These are phyloP conservation scores for Ophiothrix spiculata DNA, from an alignment of 35 echinoderm and acorn worm species.

Conservation along the genomic window DNA sequence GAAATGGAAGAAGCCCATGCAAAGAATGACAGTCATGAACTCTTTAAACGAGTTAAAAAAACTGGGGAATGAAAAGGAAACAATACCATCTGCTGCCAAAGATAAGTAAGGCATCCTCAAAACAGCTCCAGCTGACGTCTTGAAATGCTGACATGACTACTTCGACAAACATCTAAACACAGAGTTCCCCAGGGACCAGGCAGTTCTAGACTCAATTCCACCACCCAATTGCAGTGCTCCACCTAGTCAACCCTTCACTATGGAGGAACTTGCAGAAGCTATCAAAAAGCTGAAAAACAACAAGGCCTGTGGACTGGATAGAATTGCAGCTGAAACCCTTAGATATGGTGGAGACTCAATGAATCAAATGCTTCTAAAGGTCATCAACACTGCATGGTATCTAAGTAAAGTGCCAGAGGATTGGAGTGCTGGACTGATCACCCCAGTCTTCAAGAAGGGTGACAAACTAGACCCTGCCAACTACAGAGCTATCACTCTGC, in stretches of 20 bases:
- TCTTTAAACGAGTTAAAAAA: neutral
- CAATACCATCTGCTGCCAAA: constrained; percentile 14
- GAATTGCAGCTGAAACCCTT: constrained; percentile 36
- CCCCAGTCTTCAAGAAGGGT: constrained; percentile 53
- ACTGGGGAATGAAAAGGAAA: constrained; percentile 9
- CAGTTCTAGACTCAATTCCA: constrained; percentile 8
- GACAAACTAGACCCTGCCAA: constrained; percentile 40
- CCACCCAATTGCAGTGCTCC: neutral
- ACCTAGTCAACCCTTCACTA: constrained; percentile 10
- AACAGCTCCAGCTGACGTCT: constrained; percentile 26
- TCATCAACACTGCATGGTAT: constrained; percentile 21
- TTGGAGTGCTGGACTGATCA: constrained; percentile 37
- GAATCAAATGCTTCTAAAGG: constrained; percentile 5
- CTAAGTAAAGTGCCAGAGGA: constrained; percentile 32
- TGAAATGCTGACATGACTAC: constrained; percentile 22
- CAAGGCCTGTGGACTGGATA: constrained; percentile 31
- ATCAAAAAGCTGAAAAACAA: constrained; percentile 25
- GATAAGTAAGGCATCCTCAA: constrained; percentile 25
- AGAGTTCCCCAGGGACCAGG: constrained; percentile 13
- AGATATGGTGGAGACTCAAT: neutral
- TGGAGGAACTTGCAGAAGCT: neutral
- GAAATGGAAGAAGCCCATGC: neutral
- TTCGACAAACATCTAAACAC: constrained; percentile 27
- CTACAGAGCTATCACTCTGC: constrained; percentile 40
- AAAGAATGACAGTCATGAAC: too few species aligned